Percentiles rank a stretch among this genome's conserved stretches.
These are phyloP conservation scores for Luffia ferchaultella DNA, from an alignment of 2,888 invertebrate species.

Conservation along the genomic window DNA sequence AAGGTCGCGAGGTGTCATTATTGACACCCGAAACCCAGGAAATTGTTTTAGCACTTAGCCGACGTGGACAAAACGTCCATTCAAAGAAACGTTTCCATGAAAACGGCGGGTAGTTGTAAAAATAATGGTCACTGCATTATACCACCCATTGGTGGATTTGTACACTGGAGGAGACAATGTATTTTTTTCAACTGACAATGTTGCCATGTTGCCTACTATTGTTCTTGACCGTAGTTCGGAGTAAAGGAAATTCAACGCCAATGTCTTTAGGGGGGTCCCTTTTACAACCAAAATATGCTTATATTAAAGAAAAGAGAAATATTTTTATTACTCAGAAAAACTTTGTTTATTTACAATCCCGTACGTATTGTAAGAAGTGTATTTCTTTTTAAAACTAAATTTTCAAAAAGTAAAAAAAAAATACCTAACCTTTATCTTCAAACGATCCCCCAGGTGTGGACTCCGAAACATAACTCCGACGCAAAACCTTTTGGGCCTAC, in stretches of 20 bases:
- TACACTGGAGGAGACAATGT: slow-evolving; percentile 2
- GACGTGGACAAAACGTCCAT: not conserved
- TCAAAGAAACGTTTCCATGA: slow-evolving; percentile 2
- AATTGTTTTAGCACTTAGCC: not conserved
- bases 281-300: not conserved
- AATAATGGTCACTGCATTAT: not conserved
- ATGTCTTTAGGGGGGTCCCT: not conserved
- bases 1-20: not conserved
- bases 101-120: slow-evolving; percentile 2
- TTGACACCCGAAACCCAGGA: not conserved
- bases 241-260: not conserved
- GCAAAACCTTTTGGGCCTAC: not conserved
- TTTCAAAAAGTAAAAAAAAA: not conserved
- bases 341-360: too few species aligned
- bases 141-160: slow-evolving; percentile 6
- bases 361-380: too few species aligned
- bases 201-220: not conserved
- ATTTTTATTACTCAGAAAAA: too few species aligned
- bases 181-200: not conserved
- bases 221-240: not conserved
- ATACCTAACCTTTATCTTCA: not conserved
- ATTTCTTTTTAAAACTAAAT: too few species aligned
- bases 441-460: not conserved
- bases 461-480: not conserved
- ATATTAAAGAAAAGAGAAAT: not conserved